Conservation (phyloP, 2,888 invertebrate genomes). For the Plemyria rubiginata region DNA sequence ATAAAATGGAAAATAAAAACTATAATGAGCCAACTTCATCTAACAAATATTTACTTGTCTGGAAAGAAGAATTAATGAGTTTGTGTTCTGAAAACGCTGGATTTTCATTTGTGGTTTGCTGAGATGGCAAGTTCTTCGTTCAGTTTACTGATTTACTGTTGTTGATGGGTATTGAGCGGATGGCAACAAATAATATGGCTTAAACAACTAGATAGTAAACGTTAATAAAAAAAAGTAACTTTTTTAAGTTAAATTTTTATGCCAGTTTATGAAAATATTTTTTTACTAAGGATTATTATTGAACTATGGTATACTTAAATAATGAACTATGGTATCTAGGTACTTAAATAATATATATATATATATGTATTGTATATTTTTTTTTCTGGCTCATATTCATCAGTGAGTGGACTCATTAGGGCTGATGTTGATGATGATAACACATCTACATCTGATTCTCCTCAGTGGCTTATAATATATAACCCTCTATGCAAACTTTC, state of each 20-base stretch:
- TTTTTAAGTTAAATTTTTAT: too few species aligned
- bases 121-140: slow-evolving; percentile 57
- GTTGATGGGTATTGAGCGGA: not conserved
- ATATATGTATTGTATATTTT: too few species aligned
- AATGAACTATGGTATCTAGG: too few species aligned
- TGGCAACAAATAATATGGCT: slow-evolving; percentile 6
- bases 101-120: slow-evolving; percentile 43
- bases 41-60: slow-evolving; percentile 74
- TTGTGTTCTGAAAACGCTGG: slow-evolving; percentile 36
- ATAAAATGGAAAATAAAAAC: slow-evolving; percentile 76
- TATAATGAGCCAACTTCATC: slow-evolving; percentile 73
- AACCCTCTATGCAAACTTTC: slow-evolving; percentile 59
- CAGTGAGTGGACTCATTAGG: too few species aligned
- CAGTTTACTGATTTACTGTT: slow-evolving; percentile 45
- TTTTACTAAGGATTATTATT: too few species aligned
- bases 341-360: too few species aligned
- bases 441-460: not conserved
- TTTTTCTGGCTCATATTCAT: too few species aligned
- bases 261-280: too few species aligned
- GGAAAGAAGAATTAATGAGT: slow-evolving; percentile 43
- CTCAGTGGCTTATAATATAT: slow-evolving; percentile 4
- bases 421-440: not conserved
- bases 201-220: too few species aligned
- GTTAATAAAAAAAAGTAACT: too few species aligned
- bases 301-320: too few species aligned